Conservation (phyloP, 2,888 invertebrate genomes). For the Ctenicera cuprea region DNA sequence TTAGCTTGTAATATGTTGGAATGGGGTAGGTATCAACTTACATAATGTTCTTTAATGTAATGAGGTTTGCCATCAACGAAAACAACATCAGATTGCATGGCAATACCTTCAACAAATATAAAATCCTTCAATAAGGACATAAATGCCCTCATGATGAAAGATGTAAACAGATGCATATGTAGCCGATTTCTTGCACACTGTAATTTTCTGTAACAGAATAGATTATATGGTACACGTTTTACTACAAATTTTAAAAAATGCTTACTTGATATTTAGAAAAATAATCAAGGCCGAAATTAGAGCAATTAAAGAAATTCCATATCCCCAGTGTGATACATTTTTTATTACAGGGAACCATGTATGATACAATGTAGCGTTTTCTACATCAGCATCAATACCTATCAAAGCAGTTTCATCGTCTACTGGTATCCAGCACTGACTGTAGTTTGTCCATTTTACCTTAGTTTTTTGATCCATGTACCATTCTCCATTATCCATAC, state of each 20-base stretch:
- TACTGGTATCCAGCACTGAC: conserved; percentile 69
- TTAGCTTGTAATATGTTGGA: not conserved
- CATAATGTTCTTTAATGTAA: conserved; percentile 69
- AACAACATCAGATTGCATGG: conserved; percentile 70
- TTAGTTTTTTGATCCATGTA: conserved; percentile 66
- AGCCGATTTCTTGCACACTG: conserved; percentile 80
- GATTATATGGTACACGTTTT: no score
- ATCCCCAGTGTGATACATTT: conserved; percentile 74
- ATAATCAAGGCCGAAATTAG: conserved; percentile 74
- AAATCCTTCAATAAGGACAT: conserved; percentile 77
- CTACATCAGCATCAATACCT: conserved; percentile 59
- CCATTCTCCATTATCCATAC: conserved; percentile 74
- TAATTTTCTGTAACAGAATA: conserved; percentile 74
- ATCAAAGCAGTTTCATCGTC: conserved; percentile 64
- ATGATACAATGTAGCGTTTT: conserved; percentile 65
- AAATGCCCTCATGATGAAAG: conserved; percentile 78
- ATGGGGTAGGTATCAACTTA: conserved; percentile 59
- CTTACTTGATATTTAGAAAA: conserved; percentile 75
- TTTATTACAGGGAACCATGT: conserved; percentile 75
- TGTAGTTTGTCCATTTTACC: conserved; percentile 73
- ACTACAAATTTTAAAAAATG: no score
- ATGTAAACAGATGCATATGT: conserved; percentile 80
- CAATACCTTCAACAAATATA: conserved; percentile 74
- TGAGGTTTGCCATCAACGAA: conserved; percentile 66
- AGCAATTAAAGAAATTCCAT: conserved; percentile 74